Evolutionary conservation across 2,113 vertebrate species (phyloP).

Genomic region (Misgurnus anguillicaudatus): DNA sequence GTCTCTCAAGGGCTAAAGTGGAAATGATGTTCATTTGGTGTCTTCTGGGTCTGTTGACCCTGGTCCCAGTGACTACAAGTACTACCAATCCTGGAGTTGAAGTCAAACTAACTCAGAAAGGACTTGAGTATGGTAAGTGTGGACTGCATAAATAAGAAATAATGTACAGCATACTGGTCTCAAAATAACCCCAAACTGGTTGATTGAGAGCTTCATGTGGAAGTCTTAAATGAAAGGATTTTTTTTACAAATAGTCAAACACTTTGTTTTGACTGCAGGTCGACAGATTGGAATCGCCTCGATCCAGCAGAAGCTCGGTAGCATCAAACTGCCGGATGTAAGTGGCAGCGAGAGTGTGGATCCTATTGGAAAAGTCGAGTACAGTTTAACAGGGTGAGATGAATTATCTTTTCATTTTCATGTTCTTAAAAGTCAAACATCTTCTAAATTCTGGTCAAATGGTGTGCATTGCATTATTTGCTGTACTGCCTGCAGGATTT

Average conservation of each 20-base stretch:
- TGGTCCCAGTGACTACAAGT: constrained; percentile 50
- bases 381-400: constrained; percentile 72
- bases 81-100: constrained; percentile 67
- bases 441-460: no score
- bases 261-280: constrained; percentile 56
- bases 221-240: no score
- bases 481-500: no score
- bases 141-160: neutral
- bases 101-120: constrained; percentile 69
- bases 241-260: neutral
- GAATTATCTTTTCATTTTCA: neutral
- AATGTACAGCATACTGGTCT: neutral
- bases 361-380: constrained; percentile 71
- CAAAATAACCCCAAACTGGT: no score
- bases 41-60: constrained; percentile 57
- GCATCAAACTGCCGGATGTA: constrained; percentile 68
- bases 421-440: neutral
- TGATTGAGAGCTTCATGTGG: no score
- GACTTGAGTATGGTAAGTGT: constrained; percentile 72
- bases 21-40: constrained; percentile 60
- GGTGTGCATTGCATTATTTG: no score
- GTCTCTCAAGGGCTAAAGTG: constrained; percentile 31
- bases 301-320: constrained; percentile 66
- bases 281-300: constrained; percentile 65
- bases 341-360: constrained; percentile 62